phyloP scores from a whole-genome alignment of 2,888 invertebrate species.

The Pseudococcus jackbeardsleyi region DNA sequence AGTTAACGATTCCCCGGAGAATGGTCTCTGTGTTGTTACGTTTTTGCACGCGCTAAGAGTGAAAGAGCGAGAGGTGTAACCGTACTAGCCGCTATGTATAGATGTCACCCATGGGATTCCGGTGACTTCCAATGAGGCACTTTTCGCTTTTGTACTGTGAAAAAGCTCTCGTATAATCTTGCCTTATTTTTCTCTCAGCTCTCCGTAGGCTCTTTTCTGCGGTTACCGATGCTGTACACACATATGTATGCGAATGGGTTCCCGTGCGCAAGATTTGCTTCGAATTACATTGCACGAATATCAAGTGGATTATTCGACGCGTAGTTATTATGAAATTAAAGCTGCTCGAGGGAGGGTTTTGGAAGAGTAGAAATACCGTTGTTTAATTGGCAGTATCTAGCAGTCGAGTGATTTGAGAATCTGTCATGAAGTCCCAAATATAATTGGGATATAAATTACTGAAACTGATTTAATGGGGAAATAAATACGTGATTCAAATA shows the following conservation, averaged over 20 bases:
- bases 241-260: not conserved
- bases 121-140: conserved; percentile 61
- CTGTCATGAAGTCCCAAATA: no score
- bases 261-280: not conserved
- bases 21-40: not conserved
- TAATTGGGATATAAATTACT: not conserved
- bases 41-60: not conserved
- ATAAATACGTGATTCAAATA: not conserved
- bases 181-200: not conserved
- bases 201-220: not conserved
- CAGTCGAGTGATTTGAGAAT: not conserved
- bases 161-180: conserved; percentile 27
- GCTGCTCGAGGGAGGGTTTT: not conserved
- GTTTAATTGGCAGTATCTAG: not conserved
- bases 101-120: conserved; percentile 61
- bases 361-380: not conserved
- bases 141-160: conserved; percentile 61
- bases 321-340: not conserved
- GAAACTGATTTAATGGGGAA: not conserved
- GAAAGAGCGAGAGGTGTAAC: not conserved
- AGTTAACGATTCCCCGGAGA: conserved; percentile 62
- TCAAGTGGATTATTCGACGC: not conserved
- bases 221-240: not conserved
- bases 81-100: conserved; percentile 43
- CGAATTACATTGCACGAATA: not conserved